phyloP scores from a whole-genome alignment of 2,797 vertebrate species.

The Pyrrhura leucotis region DNA sequence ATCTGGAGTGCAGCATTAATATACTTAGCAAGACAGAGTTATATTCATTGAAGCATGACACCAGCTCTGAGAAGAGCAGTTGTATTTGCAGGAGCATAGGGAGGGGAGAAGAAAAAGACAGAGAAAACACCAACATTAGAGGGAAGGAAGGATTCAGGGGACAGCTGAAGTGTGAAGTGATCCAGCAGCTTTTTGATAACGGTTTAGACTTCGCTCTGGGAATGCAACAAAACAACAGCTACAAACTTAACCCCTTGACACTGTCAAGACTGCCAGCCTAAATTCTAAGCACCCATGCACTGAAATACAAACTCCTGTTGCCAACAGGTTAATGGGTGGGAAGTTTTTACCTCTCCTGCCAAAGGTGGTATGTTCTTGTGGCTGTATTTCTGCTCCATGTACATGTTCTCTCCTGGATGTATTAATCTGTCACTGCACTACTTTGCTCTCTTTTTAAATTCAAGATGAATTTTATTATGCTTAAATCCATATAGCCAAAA shows the following conservation, averaged over 20 bases:
- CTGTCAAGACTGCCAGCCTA: background rate
- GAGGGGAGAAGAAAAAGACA: background rate
- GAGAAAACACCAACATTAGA: background rate
- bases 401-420: background rate
- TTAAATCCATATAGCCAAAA: background rate
- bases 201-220: conserved; percentile 36
- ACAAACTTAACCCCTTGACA: conserved; percentile 45
- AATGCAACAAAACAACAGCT: conserved; percentile 42
- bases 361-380: background rate
- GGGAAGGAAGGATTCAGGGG: conserved; percentile 26
- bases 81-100: background rate
- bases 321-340: background rate
- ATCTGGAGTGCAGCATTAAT: conserved; percentile 57
- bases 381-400: background rate
- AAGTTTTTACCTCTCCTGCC: background rate
- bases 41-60: conserved; percentile 64
- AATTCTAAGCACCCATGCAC: background rate
- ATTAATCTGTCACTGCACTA: background rate
- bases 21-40: conserved; percentile 58
- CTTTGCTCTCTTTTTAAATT: background rate
- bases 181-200: conserved; percentile 46
- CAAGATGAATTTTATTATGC: background rate
- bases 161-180: conserved; percentile 56
- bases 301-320: conserved; percentile 21
- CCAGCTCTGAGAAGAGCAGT: conserved; percentile 47